A percentile compares a stretch with the other conserved stretches of the same genome.
phyloP scores from a whole-genome alignment of 2,113 vertebrate species.

The Gallinago undulata region DNA sequence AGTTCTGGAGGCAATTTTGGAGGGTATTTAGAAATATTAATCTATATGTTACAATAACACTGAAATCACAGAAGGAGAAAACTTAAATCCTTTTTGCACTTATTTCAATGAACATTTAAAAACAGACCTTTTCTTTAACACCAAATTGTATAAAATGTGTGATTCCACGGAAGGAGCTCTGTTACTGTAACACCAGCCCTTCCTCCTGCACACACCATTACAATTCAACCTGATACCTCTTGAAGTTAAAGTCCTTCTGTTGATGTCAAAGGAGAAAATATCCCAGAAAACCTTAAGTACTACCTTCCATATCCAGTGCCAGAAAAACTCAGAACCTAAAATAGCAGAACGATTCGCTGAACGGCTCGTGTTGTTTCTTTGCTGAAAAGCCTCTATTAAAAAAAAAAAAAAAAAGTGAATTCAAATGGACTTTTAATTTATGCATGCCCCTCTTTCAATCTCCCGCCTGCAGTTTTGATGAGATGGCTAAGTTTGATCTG shows the following conservation, averaged over 20 bases:
- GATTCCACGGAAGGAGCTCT: background rate
- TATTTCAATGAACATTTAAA: background rate
- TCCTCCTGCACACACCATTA: background rate
- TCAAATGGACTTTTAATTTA: background rate
- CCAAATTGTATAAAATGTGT: background rate
- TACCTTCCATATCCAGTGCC: background rate
- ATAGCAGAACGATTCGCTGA: background rate
- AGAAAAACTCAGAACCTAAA: background rate
- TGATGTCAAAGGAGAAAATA: background rate
- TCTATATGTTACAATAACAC: background rate
- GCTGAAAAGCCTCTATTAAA: background rate
- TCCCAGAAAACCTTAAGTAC: background rate
- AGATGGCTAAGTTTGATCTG: constrained; percentile 86
- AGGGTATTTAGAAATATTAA: background rate
- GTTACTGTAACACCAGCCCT: background rate
- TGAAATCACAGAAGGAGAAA: background rate
- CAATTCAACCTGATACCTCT: background rate
- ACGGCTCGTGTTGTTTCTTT: background rate
- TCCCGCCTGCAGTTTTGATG: constrained; percentile 77
- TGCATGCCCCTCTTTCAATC: background rate
- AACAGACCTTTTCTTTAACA: background rate
- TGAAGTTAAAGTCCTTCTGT: background rate
- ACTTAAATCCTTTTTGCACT: background rate
- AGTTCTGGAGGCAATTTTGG: background rate
- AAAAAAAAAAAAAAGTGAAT: background rate